Evolutionary conservation across 2,797 vertebrate species (phyloP), one percentile per base, ranked within the genome.

Genomic region (Poecilia velifera): DNA sequence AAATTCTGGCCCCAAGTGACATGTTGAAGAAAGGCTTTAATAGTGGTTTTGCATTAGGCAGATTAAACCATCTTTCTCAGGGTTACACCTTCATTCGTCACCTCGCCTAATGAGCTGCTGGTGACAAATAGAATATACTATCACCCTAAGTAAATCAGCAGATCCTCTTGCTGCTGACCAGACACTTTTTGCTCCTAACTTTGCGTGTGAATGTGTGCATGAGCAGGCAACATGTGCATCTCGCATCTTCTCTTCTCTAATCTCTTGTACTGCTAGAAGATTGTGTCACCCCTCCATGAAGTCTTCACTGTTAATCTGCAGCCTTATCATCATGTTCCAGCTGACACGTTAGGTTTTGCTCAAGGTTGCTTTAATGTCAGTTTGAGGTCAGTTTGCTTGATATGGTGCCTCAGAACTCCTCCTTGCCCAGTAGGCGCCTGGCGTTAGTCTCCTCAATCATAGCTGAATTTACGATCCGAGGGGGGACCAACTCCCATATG

Each of bases 361-460:
- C 87, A 95, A 95, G 95, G 94, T 95, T 76, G 76, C 90, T 91
- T 92, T 91, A 93, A 95, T 93, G 94, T 95, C 90, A 92, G 78
- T 91, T 88, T 81, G 91, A 94, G 94, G 95, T 95, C 94, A 93
- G 90, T 87, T 82, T 39, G 80, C 89, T 86, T 81, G 84, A 89
- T 82, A 82, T 90, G 90, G 84, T 71, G 78, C 90, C 83, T 84
- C 18, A 64, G 82, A 91, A 77, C 88, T 85, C 87, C 85, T 74
- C 89, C 90, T 88, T 80, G 86, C 93, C 87, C 94, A 86, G 91
- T 88, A 78, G 92, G 93, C 80, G 89, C 88, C 83, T 45, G 83
- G 79, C 71, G 81, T 85, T 85, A 80, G 91, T 89, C 91, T 89
- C 89, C 90, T 94, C 93, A 94, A 94, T 95, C 94, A 94, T 70